Evolutionary conservation across 2,113 vertebrate genomes (phyloP).

Genomic region (Electrona antarctica): DNA sequence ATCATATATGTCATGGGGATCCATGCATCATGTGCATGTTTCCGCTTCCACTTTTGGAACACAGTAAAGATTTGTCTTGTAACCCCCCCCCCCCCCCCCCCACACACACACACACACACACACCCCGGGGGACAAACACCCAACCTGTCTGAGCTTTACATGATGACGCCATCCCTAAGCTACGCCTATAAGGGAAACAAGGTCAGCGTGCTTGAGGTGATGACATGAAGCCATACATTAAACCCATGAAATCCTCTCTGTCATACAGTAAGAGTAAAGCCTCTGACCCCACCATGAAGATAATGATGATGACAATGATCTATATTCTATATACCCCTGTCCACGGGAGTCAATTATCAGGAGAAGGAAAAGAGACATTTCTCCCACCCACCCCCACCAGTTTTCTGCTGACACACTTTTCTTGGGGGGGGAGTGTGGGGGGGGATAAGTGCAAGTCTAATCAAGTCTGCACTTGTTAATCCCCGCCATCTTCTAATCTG

Average conservation of each 20-base stretch:
- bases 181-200: conserved; percentile 53
- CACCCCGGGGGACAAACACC: not conserved
- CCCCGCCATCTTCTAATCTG: conserved; percentile 62
- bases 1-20: too few relatives aligned
- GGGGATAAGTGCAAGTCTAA: conserved; percentile 58
- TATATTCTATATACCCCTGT: conserved; percentile 42
- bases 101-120: too few relatives aligned
- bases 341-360: conserved; percentile 41
- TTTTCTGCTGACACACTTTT: conserved; percentile 59
- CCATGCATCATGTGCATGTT: conserved; percentile 56
- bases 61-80: conserved; percentile 33
- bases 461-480: conserved; percentile 70
- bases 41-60: conserved; percentile 39
- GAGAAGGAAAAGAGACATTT: conserved; percentile 35
- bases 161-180: conserved; percentile 58
- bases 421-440: conserved; percentile 7
- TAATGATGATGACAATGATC: conserved; percentile 15
- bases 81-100: conserved; percentile 6
- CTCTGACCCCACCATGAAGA: not conserved
- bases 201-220: conserved; percentile 33
- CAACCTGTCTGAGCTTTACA: not conserved
- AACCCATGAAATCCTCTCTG: too few relatives aligned
- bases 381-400: not conserved
- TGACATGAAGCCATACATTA: too few relatives aligned
- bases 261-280: not conserved